phyloP scores from a whole-genome alignment of 2,797 vertebrate genomes.

The Pseudotriccus pelzelni region DNA sequence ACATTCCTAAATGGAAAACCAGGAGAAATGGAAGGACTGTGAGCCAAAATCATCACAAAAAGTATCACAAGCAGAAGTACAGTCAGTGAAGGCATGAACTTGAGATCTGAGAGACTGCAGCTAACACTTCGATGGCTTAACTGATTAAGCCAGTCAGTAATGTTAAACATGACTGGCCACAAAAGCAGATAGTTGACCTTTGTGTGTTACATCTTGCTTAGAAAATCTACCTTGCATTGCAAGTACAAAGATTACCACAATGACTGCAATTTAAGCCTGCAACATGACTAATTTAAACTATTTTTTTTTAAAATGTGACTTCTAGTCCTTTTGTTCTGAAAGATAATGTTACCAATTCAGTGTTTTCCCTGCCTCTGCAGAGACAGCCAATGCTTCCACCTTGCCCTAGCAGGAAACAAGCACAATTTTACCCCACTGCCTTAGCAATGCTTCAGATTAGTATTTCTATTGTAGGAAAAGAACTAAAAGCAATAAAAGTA shows the following conservation, averaged over 20 bases:
- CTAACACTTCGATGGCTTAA: not conserved
- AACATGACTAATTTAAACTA: not conserved
- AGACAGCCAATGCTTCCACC: not conserved
- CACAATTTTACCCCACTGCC: not conserved
- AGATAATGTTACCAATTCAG: not conserved
- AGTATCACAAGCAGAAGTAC: not conserved
- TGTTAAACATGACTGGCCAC: not conserved
- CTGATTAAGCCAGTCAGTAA: not conserved
- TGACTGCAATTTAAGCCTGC: not conserved
- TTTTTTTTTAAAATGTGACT: not conserved
- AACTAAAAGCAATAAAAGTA: not conserved
- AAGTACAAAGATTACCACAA: slow-evolving; percentile 9
- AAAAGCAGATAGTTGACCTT: not conserved
- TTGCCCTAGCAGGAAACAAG: not conserved
- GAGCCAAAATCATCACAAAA: not conserved
- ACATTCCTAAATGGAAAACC: not conserved
- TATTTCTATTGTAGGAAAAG: not conserved
- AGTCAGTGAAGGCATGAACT: not conserved
- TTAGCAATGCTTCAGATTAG: not conserved
- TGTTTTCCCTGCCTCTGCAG: not conserved
- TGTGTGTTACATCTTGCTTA: not conserved
- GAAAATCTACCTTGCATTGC: not conserved
- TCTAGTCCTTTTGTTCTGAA: not conserved
- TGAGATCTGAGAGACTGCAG: not conserved
- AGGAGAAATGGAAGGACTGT: not conserved